Conservation (phyloP, 92 coral and sea anemone species). For the Heliopora coerulea region DNA sequence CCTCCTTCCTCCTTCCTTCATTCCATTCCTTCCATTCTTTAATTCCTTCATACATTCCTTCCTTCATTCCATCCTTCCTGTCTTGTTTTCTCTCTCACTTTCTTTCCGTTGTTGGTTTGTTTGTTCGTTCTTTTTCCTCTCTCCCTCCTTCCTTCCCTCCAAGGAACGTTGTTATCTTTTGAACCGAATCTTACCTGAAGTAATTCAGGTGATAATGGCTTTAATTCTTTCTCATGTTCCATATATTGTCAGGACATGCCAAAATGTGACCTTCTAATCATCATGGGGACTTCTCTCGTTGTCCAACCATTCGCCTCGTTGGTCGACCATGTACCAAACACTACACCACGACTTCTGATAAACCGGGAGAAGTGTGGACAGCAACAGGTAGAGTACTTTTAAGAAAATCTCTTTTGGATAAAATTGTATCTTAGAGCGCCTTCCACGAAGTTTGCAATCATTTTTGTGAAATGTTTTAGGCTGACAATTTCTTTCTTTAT, state of each 20-base stretch:
- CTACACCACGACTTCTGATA: conserved; percentile 88
- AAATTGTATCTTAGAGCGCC: background rate
- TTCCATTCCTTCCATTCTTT: no score
- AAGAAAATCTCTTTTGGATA: background rate
- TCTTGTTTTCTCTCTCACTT: no score
- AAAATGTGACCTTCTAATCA: conserved; percentile 81
- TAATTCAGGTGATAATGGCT: no score
- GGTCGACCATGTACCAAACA: conserved; percentile 72
- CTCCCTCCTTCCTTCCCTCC: no score
- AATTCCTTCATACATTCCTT: no score
- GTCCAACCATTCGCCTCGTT: conserved; percentile 95
- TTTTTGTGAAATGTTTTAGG: background rate
- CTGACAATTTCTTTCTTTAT: conserved; percentile 33
- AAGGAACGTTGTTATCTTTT: no score
- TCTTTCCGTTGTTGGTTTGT: no score
- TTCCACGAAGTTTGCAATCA: background rate
- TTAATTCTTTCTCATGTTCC: background rate
- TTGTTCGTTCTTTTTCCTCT: no score
- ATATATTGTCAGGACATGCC: conserved; percentile 65
- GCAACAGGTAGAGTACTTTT: conserved; percentile 36
- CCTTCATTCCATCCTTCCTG: no score
- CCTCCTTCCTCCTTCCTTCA: no score
- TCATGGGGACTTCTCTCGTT: conserved; percentile 94
- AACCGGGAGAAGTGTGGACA: conserved; percentile 85
- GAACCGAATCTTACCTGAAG: no score